Evolutionary conservation across 1,140 invertebrate genomes (phyloP).

Genomic region (Aphaenogaster rudis): DNA sequence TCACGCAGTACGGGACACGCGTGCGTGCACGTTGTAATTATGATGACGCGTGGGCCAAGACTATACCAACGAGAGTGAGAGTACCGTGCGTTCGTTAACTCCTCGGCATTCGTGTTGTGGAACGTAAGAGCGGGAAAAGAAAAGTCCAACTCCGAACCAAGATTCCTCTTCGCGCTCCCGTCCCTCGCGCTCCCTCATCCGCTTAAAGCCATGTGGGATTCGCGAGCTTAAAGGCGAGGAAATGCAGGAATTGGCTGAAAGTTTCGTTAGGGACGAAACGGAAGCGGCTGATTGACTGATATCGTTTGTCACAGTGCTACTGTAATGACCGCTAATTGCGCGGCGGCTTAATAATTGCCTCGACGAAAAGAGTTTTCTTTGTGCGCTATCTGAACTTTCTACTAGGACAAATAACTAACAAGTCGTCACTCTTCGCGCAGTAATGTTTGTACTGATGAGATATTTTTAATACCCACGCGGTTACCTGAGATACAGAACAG

Average conservation of each 20-base stretch:
- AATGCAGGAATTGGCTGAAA: constrained; percentile 20
- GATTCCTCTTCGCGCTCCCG: constrained; percentile 3
- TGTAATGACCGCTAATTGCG: constrained; percentile 34
- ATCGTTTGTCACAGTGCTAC: constrained; percentile 41
- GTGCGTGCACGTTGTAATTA: constrained; percentile 84
- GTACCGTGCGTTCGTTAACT: constrained; percentile 81
- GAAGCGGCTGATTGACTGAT: constrained; percentile 60
- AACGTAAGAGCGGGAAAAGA: constrained; percentile 41
- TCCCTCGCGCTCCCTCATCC: background rate
- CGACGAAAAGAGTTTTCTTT: background rate
- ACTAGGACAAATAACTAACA: background rate
- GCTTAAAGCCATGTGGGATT: constrained; percentile 70
- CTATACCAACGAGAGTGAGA: constrained; percentile 79
- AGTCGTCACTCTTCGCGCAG: background rate
- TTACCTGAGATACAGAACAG: background rate
- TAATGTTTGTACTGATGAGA: background rate
- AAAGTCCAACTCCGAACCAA: constrained; percentile 37
- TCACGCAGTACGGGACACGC: constrained; percentile 83
- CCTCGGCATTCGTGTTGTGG: constrained; percentile 53
- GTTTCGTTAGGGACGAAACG: constrained; percentile 43
- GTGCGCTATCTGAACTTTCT: background rate
- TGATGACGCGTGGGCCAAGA: constrained; percentile 84
- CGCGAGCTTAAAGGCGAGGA: constrained; percentile 64
- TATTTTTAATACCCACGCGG: background rate
- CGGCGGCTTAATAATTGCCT: constrained; percentile 6